These are phyloP conservation scores for Drosophila parvula DNA, from an alignment of 1,140 invertebrate species.

Conservation along the genomic window DNA sequence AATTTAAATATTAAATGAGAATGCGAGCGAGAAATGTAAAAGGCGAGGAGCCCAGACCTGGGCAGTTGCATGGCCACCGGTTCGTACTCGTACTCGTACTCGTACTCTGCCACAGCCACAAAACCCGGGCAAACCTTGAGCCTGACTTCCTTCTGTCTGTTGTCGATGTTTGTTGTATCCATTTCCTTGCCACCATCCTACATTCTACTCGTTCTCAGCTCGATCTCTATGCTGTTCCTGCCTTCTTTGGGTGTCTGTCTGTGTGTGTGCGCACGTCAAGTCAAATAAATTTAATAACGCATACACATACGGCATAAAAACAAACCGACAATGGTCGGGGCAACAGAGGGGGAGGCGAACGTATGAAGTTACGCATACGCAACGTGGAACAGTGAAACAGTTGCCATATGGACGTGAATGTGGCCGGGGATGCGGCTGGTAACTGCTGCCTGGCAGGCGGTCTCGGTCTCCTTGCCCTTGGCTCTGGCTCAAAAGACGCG, in stretches of 20 bases:
- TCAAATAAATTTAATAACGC: constrained; percentile 83
- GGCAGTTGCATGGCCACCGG: constrained; percentile 48
- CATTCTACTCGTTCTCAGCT: constrained; percentile 10
- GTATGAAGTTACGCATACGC: constrained; percentile 72
- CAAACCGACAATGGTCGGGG: constrained; percentile 27
- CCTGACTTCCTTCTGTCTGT: constrained; percentile 34
- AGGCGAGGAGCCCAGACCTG: constrained; percentile 16
- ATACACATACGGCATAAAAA: constrained; percentile 74
- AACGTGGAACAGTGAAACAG: constrained; percentile 53
- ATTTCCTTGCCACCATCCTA: constrained; percentile 36
- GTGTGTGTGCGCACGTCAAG: constrained; percentile 72
- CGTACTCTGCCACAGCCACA: constrained; percentile 17
- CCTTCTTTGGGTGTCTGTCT: constrained; percentile 12
- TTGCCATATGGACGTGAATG: constrained; percentile 28
- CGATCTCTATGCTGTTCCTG: constrained; percentile 12
- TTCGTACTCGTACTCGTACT: background rate
- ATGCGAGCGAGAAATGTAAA: constrained; percentile 35
- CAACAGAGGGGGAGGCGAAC: background rate
- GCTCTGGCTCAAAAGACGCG: constrained; percentile 66
- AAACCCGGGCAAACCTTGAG: constrained; percentile 26
- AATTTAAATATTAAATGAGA: constrained; percentile 82
- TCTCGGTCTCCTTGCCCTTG: constrained; percentile 53
- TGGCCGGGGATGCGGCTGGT: constrained; percentile 10
- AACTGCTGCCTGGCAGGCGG: constrained; percentile 38
- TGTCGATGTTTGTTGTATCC: constrained; percentile 58